phyloP scores from a whole-genome alignment of 2,888 invertebrate species.

The Macrostomum cliftonense region DNA sequence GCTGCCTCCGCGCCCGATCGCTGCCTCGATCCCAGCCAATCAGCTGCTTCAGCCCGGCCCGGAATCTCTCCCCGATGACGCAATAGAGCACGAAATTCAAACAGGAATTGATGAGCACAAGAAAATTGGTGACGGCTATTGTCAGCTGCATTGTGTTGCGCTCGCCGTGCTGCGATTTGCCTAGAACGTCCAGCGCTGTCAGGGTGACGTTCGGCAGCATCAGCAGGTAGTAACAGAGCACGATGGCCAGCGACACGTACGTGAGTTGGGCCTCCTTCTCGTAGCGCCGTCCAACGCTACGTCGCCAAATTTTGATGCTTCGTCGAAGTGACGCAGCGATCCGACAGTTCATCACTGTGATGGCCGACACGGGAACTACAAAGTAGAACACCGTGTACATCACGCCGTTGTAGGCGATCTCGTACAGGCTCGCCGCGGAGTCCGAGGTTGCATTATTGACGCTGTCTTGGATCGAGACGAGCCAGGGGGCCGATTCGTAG shows the following conservation, averaged over 20 bases:
- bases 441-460: no score
- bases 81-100: slow-evolving; percentile 89
- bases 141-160: slow-evolving; percentile 1
- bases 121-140: slow-evolving; percentile 50
- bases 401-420: slow-evolving; percentile 14
- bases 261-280: slow-evolving; percentile 18
- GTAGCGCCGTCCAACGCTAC: slow-evolving; percentile 14
- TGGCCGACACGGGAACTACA: slow-evolving; percentile 15
- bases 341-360: slow-evolving; percentile 16
- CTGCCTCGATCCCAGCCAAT: no score
- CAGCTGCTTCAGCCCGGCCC: background rate
- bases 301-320: slow-evolving; percentile 15
- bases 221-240: slow-evolving; percentile 18
- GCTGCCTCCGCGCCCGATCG: no score
- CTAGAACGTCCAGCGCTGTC: slow-evolving; percentile 12
- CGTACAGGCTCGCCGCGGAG: no score
- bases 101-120: slow-evolving; percentile 81
- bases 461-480: no score
- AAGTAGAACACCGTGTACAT: slow-evolving; percentile 17
- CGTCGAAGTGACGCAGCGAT: slow-evolving; percentile 15
- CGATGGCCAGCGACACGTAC: slow-evolving; percentile 17
- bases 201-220: slow-evolving; percentile 16
- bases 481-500: no score
- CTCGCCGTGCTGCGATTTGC: no score
- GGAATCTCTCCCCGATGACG: slow-evolving; percentile 82